Conservation (phyloP, 2,888 invertebrate species). For the Ganaspis brasiliensis region DNA sequence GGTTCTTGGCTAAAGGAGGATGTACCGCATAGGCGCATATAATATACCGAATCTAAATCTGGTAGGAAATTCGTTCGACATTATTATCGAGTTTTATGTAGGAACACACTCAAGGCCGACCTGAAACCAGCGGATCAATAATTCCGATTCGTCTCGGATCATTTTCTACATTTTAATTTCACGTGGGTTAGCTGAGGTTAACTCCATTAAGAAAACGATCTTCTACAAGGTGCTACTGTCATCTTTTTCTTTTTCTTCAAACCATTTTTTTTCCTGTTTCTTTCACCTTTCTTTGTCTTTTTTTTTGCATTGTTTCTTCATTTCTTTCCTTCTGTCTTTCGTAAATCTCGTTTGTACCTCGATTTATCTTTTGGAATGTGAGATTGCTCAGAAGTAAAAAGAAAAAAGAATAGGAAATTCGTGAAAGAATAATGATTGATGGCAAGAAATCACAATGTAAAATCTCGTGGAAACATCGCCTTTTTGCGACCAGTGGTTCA, state of each 20-base stretch:
- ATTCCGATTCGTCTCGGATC: slow-evolving; percentile 71
- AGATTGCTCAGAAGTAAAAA: not conserved
- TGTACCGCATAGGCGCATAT: slow-evolving; percentile 23
- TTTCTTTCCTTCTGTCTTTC: too few relatives aligned
- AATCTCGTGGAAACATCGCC: not conserved
- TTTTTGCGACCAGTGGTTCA: not conserved
- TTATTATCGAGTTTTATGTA: slow-evolving; percentile 42
- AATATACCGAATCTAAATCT: slow-evolving; percentile 38
- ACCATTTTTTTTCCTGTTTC: not conserved
- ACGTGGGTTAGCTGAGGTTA: slow-evolving; percentile 70
- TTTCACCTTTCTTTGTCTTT: not conserved
- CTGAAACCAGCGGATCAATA: slow-evolving; percentile 68
- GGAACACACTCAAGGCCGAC: slow-evolving; percentile 33
- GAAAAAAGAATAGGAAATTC: not conserved
- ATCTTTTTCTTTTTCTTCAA: slow-evolving; percentile 16
- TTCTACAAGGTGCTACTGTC: slow-evolving; percentile 26
- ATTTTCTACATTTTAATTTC: slow-evolving; percentile 76
- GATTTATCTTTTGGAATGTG: too few relatives aligned
- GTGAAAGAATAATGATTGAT: not conserved
- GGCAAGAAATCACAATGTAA: not conserved
- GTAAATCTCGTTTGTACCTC: too few relatives aligned
- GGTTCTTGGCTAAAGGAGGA: slow-evolving; percentile 21
- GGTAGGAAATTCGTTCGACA: slow-evolving; percentile 41
- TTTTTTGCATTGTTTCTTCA: not conserved
- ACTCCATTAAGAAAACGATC: slow-evolving; percentile 71